Base-by-base conservation (phyloP, 2,797 vertebrate genomes). In the Odontamblyopus rebecca region DNA sequence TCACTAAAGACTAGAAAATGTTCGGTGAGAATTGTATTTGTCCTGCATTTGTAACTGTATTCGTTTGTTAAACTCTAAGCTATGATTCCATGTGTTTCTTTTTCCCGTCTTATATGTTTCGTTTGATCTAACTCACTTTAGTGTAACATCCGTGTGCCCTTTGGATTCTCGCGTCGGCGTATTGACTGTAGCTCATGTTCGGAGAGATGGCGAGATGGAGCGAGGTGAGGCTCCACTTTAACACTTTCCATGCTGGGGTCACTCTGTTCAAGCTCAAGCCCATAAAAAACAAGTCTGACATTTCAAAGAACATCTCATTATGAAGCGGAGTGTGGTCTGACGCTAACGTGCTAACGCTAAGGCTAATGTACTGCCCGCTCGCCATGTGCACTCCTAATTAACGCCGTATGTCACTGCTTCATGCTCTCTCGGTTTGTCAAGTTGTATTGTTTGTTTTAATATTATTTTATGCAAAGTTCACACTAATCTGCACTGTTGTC, bases 301-400 rank as follows among this genome's bases (percentile, higher is more conserved):
- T 54, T 54, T 54, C 53, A 54, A 23, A 54, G 53, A 54, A 54
- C 53, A 11, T 54, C 53, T 54, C 53, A 54, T 54, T 54, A 54
- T 23, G 53, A 54, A 54, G 6, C 19, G 1, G 8, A 8, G 7
- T 54, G 1, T 1, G 8, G 0, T 3, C n/a, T 54, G 53, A 23
- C 53, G 8, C 2, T 1, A 8, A 38, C 35, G 53, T 23, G 53
- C 7, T 54, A n/a, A 54, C 7, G 19, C 53, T 54, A 23, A 54
- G 53, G 53, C 53, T n/a, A 53, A 53, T 53, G 19, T 9, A n/a
- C 51, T 44, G 12, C 41, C 13, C 12, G 41, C 41, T 44, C 12
- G 41, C 3, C 4, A 44, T 4, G 12, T 44, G 16, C 48, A 9
- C 51, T 3, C 6, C 18, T 53, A 53, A 53, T 53, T 53, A 53